These are phyloP conservation scores for Corvus cornix DNA, from an alignment of 2,113 vertebrate genomes.

Conservation along the genomic window DNA sequence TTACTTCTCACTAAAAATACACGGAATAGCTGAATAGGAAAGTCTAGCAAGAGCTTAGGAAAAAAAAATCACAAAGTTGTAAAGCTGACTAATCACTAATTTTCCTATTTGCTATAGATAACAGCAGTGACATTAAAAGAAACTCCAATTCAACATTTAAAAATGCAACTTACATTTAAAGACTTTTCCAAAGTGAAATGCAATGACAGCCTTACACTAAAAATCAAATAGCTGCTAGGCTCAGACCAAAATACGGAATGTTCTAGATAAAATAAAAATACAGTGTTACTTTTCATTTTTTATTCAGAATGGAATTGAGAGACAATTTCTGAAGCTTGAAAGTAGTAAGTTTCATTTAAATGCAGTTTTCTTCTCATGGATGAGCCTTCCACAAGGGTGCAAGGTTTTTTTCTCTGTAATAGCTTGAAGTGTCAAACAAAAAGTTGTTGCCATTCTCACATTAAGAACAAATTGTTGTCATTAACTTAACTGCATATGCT, in stretches of 20 bases:
- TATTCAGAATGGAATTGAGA: constrained; percentile 74
- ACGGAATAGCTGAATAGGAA: constrained; percentile 55
- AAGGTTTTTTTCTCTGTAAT: constrained; percentile 49
- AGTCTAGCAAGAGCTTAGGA: constrained; percentile 65
- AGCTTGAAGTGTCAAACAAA: constrained; percentile 60
- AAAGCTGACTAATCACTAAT: constrained; percentile 69
- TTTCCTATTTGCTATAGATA: constrained; percentile 67
- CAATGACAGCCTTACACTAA: constrained; percentile 64
- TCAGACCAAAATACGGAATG: constrained; percentile 76
- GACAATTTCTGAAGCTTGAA: constrained; percentile 70
- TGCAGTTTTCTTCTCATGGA: constrained; percentile 46
- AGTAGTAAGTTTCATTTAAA: constrained; percentile 50
- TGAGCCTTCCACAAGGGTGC: constrained; percentile 64
- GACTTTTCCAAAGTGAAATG: constrained; percentile 70
- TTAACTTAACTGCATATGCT: constrained; percentile 75
- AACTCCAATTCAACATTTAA: constrained; percentile 71
- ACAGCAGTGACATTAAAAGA: constrained; percentile 74
- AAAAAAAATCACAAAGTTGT: constrained; percentile 64
- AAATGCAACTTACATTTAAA: constrained; percentile 65
- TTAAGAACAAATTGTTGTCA: constrained; percentile 66
- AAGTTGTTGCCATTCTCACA: constrained; percentile 69
- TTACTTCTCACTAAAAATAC: constrained; percentile 78
- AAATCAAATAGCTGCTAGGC: constrained; percentile 73
- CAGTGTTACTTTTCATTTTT: constrained; percentile 66
- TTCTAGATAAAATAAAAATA: constrained; percentile 76